Evolutionary conservation across 2,797 vertebrate genomes (phyloP), one percentile per base, ranked within the genome.

Genomic region (Smutsia gigantea): DNA sequence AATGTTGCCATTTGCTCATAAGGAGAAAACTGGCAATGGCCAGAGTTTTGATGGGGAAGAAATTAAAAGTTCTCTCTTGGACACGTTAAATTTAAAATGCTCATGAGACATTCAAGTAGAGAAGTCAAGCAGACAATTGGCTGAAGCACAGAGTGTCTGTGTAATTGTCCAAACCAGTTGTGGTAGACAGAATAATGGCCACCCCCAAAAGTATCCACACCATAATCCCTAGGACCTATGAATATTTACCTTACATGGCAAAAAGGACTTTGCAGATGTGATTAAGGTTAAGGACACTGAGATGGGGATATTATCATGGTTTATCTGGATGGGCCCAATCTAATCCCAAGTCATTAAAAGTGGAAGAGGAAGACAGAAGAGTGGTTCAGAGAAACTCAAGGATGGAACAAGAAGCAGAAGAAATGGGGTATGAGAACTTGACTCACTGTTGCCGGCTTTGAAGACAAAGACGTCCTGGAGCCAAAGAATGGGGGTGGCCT

Each of bases 41-140:
- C 39, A 66, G 68, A 75, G 29, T 94, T 84, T 95, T 93, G 59
- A 63, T 53, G 17, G 14, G 6, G 21, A 93, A 96, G 17, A 31
- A 93, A 86, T 92, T 63, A 81, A 85, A 75, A 77, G 51, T 75
- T 94, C 79, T 86, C 39, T 59, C 69, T 75, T 21, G 14, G 78
- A 74, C 55, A 87, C 64, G 19, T 90, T 81, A 59, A 93, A 82
- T 85, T 94, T 4, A 3, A 94, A 94, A 81, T 82, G 27, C 29
- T 39, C 11, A 34, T 21, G 53, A 92, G 81, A 95, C 29, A 78
- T 66, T 17, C 49, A 59, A 39, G 34, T 75, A 78, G 55, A 93
- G 55, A 90, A 89, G 61, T 63, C 69, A 75, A 53, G 23, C 31
- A 55, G 23, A 75, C 57, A 81, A 39, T 66, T 92, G 74, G 46